Conservation (phyloP, 2,113 vertebrate genomes). For the Oriolus oriolus region DNA sequence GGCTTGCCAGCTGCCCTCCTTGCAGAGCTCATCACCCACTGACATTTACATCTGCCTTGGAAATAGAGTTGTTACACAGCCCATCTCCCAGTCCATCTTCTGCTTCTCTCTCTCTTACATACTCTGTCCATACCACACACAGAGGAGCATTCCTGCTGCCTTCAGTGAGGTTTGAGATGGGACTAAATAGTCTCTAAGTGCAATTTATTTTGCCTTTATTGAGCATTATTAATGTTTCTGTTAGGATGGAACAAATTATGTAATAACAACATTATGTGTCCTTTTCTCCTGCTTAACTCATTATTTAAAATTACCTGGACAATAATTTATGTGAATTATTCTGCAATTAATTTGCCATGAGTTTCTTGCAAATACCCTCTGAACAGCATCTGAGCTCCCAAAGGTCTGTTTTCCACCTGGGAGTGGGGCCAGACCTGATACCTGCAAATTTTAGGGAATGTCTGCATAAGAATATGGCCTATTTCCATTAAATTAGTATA, state of each 20-base stretch:
- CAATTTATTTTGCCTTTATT: conserved; percentile 11
- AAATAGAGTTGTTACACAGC: background rate
- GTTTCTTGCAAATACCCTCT: background rate
- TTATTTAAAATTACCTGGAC: conserved; percentile 25
- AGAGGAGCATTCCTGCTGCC: fast-evolving
- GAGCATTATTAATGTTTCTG: conserved; percentile 27
- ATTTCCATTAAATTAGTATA: background rate
- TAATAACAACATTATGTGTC: background rate
- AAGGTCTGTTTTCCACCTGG: background rate
- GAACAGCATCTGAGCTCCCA: background rate
- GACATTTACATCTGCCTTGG: background rate
- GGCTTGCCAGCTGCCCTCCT: background rate
- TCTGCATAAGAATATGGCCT: background rate
- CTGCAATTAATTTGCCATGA: conserved; percentile 11
- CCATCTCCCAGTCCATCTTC: background rate
- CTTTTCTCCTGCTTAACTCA: conserved; percentile 2
- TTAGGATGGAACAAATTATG: conserved; percentile 22
- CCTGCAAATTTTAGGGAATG: background rate
- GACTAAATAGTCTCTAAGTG: background rate
- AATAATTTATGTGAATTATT: conserved; percentile 38
- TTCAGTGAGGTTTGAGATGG: background rate
- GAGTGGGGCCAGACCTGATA: background rate
- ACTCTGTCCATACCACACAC: background rate
- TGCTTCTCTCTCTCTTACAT: background rate
- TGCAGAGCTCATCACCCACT: background rate